Evolutionary conservation across 2,113 vertebrate genomes (phyloP), one percentile per base, ranked within the genome.

Genomic region (Dunckerocampus dactyliophorus): DNA sequence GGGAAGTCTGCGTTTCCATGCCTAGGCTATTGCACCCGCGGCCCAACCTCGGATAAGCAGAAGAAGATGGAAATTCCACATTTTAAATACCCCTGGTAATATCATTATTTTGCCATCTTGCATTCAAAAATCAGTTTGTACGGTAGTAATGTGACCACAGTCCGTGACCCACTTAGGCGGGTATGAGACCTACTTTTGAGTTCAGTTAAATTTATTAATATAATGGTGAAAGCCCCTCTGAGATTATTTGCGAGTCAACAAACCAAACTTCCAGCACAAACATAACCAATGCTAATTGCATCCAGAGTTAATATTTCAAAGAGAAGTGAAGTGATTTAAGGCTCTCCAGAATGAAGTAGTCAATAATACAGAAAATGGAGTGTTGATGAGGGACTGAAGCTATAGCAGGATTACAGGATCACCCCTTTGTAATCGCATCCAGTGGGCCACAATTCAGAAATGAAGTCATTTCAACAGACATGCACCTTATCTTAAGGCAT

Each of bases 301-400:
- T 73, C 75, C 62, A 57, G 66, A 49, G 85, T 88, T 71, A 89
- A 89, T 89, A 79, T 87, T 87, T 86, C 74, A 91, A 63, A 47
- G 63, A 76, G n/a, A n/a, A n/a, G n/a, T n/a, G 76, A 63, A 55
- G 47, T 70, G 61, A 74, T 60, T 90, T 79, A 87, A 85, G 71
- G 49, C 84, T 75, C 42, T 49, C 15, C 9, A 17, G 63, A 37
- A 37, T 6, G 34, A 37, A 37, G 34, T 37, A 37, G 34, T 8
- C 34, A 8, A 37, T 37, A 37, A 37, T 8, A 9, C 9, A 37
- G 34, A 6, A 37, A 8, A 37, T 58, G 74, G 71, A 67, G 37
- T 64, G 72, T 69, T 70, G 81, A 69, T 71, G 70, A 74, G 67
- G 17, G 70, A 53, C 79, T 71, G 62, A 77, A 80, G 79, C 59